Evolutionary conservation across 92 coral and sea anemone genomes (phyloP).

Genomic region (Chrysogorgia sp.): DNA sequence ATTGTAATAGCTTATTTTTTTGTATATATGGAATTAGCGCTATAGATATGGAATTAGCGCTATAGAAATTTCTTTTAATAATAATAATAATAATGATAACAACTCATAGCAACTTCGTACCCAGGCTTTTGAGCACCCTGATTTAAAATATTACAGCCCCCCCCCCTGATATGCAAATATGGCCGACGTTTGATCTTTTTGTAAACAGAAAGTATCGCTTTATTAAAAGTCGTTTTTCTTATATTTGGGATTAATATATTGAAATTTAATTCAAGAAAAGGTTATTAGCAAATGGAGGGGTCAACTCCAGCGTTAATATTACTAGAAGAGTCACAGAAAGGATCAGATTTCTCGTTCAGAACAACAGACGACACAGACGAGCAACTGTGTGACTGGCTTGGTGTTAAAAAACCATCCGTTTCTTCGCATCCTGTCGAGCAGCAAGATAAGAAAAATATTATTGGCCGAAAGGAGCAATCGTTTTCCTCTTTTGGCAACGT

Average conservation of each 20-base stretch:
- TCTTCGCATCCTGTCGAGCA: not conserved
- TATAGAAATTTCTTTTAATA: too few relatives aligned
- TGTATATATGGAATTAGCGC: too few relatives aligned
- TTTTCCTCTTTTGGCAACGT: not conserved
- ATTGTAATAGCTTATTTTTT: too few relatives aligned
- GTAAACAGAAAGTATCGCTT: not conserved
- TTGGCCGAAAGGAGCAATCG: not conserved
- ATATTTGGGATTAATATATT: not conserved
- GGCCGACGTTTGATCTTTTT: not conserved
- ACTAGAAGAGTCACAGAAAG: not conserved
- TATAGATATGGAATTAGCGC: too few relatives aligned
- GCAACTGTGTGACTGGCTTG: not conserved
- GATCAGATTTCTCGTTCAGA: not conserved
- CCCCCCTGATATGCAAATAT: constrained; percentile 21
- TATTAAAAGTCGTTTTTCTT: not conserved
- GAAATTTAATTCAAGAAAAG: not conserved
- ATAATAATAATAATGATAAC: too few relatives aligned
- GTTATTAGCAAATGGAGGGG: not conserved
- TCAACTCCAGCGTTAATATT: not conserved
- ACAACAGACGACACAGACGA: not conserved
- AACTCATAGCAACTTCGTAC: too few relatives aligned
- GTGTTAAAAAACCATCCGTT: not conserved
- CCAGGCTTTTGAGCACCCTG: too few relatives aligned
- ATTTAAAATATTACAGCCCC: not conserved
- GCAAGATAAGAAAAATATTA: not conserved